Evolutionary conservation across 2,888 invertebrate genomes (phyloP).

Genomic region (Nasonia oneida): DNA sequence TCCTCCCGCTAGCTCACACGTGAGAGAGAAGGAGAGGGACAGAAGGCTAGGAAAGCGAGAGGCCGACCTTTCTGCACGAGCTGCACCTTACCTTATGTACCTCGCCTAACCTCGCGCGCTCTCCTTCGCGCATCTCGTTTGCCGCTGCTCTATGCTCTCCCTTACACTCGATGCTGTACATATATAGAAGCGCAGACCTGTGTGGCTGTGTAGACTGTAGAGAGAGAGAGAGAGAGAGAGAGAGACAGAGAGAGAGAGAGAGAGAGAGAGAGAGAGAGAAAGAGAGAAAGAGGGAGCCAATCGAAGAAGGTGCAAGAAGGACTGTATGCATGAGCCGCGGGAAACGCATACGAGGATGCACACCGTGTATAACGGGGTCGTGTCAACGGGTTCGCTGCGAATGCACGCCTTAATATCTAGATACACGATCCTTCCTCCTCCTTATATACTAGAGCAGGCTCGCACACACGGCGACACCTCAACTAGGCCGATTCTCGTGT

Average conservation of each 20-base stretch:
- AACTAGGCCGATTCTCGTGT: constrained; percentile 49
- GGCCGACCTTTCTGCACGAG: constrained; percentile 53
- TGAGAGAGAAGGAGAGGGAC: constrained; percentile 54
- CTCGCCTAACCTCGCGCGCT: constrained; percentile 25
- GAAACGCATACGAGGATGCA: constrained; percentile 52
- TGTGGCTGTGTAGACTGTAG: too few relatives aligned
- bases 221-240: neutral
- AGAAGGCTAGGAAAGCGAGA: constrained; percentile 15
- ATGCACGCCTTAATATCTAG: constrained; percentile 63
- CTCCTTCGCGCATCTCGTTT: constrained; percentile 6
- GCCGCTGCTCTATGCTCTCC: constrained; percentile 5
- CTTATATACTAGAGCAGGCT: too few relatives aligned
- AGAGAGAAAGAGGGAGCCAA: constrained; percentile 12
- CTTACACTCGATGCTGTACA: constrained; percentile 18
- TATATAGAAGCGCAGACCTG: constrained; percentile 15
- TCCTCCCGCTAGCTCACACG: constrained; percentile 63
- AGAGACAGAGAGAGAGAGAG: neutral
- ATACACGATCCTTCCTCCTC: constrained; percentile 54
- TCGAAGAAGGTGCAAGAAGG: constrained; percentile 56
- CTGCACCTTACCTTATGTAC: constrained; percentile 59
- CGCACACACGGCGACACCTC: neutral
- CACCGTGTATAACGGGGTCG: constrained; percentile 65
- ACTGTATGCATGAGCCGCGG: constrained; percentile 23
- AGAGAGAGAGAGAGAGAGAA: too few relatives aligned
- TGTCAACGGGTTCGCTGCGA: constrained; percentile 64